Conservation (phyloP, 2,113 vertebrate genomes). For the Mobula hypostoma region DNA sequence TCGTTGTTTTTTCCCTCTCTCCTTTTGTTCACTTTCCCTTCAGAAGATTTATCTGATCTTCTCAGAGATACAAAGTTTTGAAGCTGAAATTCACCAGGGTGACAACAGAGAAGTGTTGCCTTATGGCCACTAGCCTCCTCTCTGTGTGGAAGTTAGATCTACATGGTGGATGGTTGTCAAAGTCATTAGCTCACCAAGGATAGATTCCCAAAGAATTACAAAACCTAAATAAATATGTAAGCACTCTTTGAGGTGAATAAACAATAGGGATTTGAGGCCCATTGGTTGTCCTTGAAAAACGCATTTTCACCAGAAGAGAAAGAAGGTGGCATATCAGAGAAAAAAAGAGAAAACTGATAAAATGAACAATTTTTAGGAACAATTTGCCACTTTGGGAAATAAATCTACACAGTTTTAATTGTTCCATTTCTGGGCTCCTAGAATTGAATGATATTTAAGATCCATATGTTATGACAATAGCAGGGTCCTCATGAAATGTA, state of each 20-base stretch:
- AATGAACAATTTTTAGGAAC: neutral
- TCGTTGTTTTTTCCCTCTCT: neutral
- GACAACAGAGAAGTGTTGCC: neutral
- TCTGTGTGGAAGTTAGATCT: neutral
- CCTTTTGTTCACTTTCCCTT: neutral
- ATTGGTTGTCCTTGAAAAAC: no score
- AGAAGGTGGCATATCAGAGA: neutral
- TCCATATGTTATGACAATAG: neutral
- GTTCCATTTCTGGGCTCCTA: neutral
- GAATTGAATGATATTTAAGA: neutral
- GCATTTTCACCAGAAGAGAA: no score
- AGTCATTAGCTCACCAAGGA: neutral
- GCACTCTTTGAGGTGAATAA: neutral
- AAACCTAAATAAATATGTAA: neutral
- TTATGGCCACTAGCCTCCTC: neutral
- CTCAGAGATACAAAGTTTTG: neutral
- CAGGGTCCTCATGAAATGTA: neutral
- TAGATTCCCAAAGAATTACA: neutral
- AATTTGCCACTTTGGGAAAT: neutral
- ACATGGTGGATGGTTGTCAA: neutral
- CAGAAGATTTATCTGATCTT: neutral
- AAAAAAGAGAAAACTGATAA: neutral
- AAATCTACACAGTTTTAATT: no score
- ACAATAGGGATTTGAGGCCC: neutral
- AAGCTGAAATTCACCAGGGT: neutral